Conservation (phyloP, 2,113 vertebrate genomes). For the Cyphomyrus plagiostoma region DNA sequence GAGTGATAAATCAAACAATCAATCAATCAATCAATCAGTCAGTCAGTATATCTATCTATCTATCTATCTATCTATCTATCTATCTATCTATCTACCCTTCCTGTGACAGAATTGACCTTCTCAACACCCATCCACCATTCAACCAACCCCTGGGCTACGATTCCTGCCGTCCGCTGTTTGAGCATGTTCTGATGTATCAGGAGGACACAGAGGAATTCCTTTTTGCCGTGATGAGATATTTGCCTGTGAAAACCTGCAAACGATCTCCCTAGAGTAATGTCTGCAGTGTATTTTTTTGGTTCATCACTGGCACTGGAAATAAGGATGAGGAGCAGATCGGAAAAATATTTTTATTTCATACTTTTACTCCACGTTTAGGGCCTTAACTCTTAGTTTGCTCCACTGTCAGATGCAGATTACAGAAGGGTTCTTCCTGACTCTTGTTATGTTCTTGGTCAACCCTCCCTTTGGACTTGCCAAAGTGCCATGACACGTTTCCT, state of each 20-base stretch:
- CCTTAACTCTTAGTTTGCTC: conserved; percentile 32
- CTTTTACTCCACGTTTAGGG: not conserved
- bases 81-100: not conserved
- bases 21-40: not conserved
- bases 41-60: not conserved
- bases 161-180: not conserved
- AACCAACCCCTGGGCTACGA: not conserved
- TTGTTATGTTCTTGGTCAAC: conserved; percentile 36
- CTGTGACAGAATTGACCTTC: not conserved
- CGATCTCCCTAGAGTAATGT: not conserved
- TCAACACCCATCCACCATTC: not conserved
- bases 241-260: not conserved
- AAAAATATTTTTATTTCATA: not conserved
- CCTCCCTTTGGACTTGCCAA: conserved; percentile 22
- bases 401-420: conserved; percentile 38
- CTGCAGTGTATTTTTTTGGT: conserved; percentile 23
- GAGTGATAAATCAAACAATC: not conserved
- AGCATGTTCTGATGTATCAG: not conserved
- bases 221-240: not conserved
- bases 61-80: not conserved
- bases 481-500: conserved; percentile 28
- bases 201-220: not conserved
- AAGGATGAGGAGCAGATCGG: conserved; percentile 43
- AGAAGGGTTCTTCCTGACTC: conserved; percentile 22
- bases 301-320: conserved; percentile 27